These are phyloP conservation scores for Drosophila obscura DNA, from an alignment of 1,140 invertebrate genomes.

Conservation along the genomic window DNA sequence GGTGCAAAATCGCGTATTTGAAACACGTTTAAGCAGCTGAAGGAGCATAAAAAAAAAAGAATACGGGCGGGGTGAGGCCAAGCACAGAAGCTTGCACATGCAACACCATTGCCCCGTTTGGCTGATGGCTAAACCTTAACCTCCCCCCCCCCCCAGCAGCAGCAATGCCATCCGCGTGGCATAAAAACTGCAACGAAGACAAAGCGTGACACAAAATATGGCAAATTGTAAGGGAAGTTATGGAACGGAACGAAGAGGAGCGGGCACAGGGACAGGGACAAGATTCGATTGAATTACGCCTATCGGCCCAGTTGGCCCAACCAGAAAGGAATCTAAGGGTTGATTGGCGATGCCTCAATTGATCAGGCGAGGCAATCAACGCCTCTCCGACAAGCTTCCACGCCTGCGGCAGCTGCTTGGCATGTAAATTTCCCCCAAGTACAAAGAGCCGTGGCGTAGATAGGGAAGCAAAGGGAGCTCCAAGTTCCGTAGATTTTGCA, in stretches of 20 bases:
- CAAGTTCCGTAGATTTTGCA: too few relatives aligned
- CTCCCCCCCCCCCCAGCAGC: background rate
- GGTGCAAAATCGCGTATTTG: conserved; percentile 71
- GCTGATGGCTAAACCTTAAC: background rate
- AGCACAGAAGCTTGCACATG: conserved; percentile 34
- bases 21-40: conserved; percentile 78
- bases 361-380: conserved; percentile 57
- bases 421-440: conserved; percentile 16
- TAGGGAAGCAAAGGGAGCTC: background rate
- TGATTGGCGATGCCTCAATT: conserved; percentile 38
- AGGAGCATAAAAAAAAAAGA: conserved; percentile 63
- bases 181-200: conserved; percentile 47
- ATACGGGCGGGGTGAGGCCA: conserved; percentile 17
- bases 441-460: conserved; percentile 1
- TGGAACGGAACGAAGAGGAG: too few relatives aligned
- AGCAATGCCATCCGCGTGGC: conserved; percentile 17
- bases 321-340: conserved; percentile 1
- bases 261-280: background rate
- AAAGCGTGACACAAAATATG: conserved; percentile 62
- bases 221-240: conserved; percentile 53
- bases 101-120: conserved; percentile 11
- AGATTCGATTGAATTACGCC: conserved; percentile 48
- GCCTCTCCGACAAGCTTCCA: background rate
- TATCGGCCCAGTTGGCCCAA: conserved; percentile 39
- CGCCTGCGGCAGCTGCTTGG: conserved; percentile 16